Base-by-base conservation (phyloP, 2,797 vertebrate species). In the Champsocephalus esox region DNA sequence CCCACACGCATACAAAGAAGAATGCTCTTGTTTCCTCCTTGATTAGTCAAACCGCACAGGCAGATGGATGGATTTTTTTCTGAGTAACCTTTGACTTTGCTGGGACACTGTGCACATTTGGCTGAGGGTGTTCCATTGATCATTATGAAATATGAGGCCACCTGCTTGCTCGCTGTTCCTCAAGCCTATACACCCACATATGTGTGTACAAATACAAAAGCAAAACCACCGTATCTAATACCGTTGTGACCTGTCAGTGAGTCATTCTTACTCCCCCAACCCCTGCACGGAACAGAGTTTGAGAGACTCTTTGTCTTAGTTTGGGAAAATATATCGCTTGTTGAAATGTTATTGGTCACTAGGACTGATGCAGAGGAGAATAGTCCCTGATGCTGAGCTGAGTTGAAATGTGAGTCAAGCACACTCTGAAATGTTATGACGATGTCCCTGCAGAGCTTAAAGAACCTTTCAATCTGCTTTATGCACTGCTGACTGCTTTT, bases 211-310 rank as follows among this genome's bases (percentile, higher is more conserved):
- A 74, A 83, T 44, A 62, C 63, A 70, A 60, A 73, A 46, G 50
- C 68, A 67, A 70, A 73, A 78, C 60, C 63, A 49, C 80, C 50
- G 48, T 44, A 48, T 89, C 62, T 75, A 80, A 84, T 80, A 62
- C 88, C 81, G 8, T 1, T 50, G 87, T 84, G 87, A 74, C 74
- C 67, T 44, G 45, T 75, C 11, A 48, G 68, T 93, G 89, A 94
- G 79, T 93, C 91, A 92, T 82, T 43, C 74, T 75, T 54, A 73
- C 46, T 75, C 80, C 77, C 75, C 67, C 50, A 82, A 73, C 54
- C 66, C 50, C 59, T 60, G 51, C 81, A 57, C 44, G 65, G 82
- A 59, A 58, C n/a, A 69, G 43, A 54, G 73, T 81, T 66, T 82
- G 48, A 87, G 84, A 77, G 70, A 62, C 68, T 75, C 79, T 87